Percentiles rank a stretch among this genome's conserved stretches.
Conservation (phyloP, 2,797 vertebrate species). For the Malurus leucopterus region DNA sequence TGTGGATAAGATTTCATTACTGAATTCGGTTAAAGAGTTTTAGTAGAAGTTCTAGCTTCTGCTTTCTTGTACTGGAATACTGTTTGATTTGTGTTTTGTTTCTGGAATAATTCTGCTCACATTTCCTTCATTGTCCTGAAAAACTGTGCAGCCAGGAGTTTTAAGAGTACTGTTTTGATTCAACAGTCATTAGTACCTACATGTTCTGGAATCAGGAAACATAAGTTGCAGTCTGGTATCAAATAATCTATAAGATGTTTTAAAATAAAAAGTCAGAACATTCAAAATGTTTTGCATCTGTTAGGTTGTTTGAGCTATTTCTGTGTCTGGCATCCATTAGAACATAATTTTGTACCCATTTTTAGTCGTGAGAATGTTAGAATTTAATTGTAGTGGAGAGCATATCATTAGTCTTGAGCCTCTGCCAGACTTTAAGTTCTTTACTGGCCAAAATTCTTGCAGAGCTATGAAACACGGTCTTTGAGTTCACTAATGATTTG, state of each 20-base stretch:
- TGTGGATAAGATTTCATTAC: neutral
- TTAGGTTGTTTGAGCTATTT: slow-evolving; percentile 30
- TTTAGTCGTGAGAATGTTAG: slow-evolving; percentile 50
- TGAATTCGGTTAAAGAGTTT: neutral
- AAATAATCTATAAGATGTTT: neutral
- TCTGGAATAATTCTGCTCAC: neutral
- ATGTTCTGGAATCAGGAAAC: neutral
- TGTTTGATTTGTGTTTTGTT: neutral
- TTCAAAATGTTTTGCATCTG: slow-evolving; percentile 26
- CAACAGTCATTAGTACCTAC: neutral
- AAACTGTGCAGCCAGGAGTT: neutral
- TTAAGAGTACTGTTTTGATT: neutral
- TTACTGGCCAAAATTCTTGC: slow-evolving; percentile 19
- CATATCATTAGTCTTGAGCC: slow-evolving; percentile 45
- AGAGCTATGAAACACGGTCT: slow-evolving; percentile 47
- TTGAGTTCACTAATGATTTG: slow-evolving; percentile 55
- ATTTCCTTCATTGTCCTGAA: neutral
- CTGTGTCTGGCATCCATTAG: neutral
- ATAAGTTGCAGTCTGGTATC: neutral
- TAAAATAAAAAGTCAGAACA: slow-evolving; percentile 20
- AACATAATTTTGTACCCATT: slow-evolving; percentile 47
- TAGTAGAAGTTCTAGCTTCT: neutral
- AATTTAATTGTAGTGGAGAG: slow-evolving; percentile 29
- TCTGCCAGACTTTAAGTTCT: slow-evolving; percentile 54
- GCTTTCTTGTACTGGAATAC: neutral